A percentile compares a stretch with the other conserved stretches of the same genome.
Evolutionary conservation across 2,113 vertebrate genomes (phyloP).

Genomic region (Dromaius novaehollandiae): DNA sequence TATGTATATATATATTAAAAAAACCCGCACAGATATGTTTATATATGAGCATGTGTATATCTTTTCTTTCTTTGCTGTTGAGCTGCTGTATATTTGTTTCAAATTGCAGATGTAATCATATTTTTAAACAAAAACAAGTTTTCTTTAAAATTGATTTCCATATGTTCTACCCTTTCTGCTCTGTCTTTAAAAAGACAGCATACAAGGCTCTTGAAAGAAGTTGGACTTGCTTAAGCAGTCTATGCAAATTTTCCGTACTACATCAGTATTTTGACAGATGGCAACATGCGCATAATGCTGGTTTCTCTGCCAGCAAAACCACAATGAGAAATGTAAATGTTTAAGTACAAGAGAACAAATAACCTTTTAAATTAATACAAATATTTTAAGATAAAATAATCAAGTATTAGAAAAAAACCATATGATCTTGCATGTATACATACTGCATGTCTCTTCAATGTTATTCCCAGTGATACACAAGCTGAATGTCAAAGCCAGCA

Average conservation of each 20-base stretch:
- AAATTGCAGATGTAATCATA: neutral
- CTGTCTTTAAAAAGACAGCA: neutral
- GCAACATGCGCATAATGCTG: neutral
- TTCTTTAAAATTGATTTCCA: neutral
- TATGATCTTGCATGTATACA: neutral
- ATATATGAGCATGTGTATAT: neutral
- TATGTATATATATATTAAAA: neutral
- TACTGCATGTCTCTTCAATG: neutral
- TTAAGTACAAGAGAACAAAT: neutral
- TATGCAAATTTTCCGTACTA: neutral
- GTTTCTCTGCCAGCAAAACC: neutral
- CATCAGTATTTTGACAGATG: neutral
- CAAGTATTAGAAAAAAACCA: neutral
- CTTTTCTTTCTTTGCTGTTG: neutral
- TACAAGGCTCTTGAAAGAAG: neutral
- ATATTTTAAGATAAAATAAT: neutral
- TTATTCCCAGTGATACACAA: neutral
- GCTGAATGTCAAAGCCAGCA: neutral
- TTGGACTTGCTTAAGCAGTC: neutral
- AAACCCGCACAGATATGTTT: rapidly evolving
- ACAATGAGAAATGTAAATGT: neutral
- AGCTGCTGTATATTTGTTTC: neutral
- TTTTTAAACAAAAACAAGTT: neutral
- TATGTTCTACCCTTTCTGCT: neutral
- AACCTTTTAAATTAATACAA: neutral